Conservation (phyloP, 1,140 invertebrate species). For the Panulirus ornatus region DNA sequence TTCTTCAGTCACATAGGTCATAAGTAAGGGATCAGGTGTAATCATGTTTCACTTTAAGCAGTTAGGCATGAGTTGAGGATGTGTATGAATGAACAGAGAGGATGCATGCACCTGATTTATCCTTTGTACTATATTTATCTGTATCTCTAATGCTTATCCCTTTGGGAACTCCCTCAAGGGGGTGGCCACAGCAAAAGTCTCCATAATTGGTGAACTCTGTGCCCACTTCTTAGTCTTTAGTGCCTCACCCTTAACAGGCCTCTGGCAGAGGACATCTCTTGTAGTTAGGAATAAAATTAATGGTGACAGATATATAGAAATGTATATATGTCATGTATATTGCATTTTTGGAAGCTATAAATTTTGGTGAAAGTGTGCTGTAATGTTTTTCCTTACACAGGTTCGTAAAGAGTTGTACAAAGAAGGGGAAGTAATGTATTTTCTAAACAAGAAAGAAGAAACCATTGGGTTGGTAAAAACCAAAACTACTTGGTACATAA, state of each 20-base stretch:
- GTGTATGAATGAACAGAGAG: background rate
- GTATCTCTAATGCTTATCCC: no score
- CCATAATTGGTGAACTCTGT: no score
- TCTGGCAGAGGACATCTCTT: no score
- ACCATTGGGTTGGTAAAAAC: slow-evolving; percentile 80
- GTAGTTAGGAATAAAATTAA: no score
- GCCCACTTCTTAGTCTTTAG: no score
- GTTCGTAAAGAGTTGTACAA: slow-evolving; percentile 77
- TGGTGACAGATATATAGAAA: no score
- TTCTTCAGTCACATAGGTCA: background rate
- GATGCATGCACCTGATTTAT: background rate
- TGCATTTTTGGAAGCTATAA: background rate
- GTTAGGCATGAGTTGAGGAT: background rate
- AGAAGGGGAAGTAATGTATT: slow-evolving; percentile 80
- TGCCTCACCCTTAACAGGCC: no score
- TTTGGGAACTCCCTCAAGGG: no score
- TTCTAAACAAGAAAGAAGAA: slow-evolving; percentile 77
- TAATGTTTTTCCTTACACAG: slow-evolving; percentile 46
- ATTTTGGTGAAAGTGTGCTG: background rate
- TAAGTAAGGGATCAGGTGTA: no score
- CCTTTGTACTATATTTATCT: background rate
- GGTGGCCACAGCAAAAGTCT: no score
- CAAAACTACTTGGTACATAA: slow-evolving; percentile 81
- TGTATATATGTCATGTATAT: no score
- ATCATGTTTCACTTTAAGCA: background rate